Conservation (phyloP, 92 coral and sea anemone genomes). For the Plumapathes pennacea region DNA sequence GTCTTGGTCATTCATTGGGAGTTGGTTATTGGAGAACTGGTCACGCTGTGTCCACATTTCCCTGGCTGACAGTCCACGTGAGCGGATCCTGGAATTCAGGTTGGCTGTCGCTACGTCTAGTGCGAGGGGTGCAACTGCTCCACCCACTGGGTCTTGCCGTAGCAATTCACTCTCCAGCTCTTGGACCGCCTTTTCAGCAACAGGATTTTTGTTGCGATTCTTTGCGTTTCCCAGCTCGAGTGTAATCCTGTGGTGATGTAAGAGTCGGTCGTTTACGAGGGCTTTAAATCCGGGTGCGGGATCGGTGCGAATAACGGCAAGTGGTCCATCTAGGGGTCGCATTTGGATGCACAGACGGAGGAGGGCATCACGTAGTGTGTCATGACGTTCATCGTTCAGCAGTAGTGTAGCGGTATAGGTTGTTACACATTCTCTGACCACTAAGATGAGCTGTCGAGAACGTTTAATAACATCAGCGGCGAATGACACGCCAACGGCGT, state of each 20-base stretch:
- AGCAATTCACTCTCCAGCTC: conserved; percentile 25
- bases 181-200: conserved; percentile 44
- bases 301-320: conserved; percentile 27
- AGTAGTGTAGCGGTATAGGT: conserved; percentile 44
- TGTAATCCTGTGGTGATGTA: conserved; percentile 30
- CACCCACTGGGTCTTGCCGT: conserved; percentile 49
- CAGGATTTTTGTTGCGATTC: conserved; percentile 61
- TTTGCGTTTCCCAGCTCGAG: conserved; percentile 51
- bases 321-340: conserved; percentile 41
- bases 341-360: conserved; percentile 31
- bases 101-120: conserved; percentile 43
- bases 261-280: conserved; percentile 5
- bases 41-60: conserved; percentile 73
- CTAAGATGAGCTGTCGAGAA: conserved; percentile 48
- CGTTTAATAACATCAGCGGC: conserved; percentile 55
- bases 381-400: conserved; percentile 21
- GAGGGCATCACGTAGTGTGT: conserved; percentile 24
- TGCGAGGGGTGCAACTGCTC: conserved; percentile 22
- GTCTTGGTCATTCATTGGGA: conserved; percentile 7
- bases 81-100: conserved; percentile 48
- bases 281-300: conserved; percentile 28
- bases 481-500: conserved; percentile 36
- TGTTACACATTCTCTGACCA: conserved; percentile 35
- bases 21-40: conserved; percentile 27
- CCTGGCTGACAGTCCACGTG: conserved; percentile 29